phyloP scores from a whole-genome alignment of 2,797 vertebrate genomes.

The Rousettus madagascariensis region DNA sequence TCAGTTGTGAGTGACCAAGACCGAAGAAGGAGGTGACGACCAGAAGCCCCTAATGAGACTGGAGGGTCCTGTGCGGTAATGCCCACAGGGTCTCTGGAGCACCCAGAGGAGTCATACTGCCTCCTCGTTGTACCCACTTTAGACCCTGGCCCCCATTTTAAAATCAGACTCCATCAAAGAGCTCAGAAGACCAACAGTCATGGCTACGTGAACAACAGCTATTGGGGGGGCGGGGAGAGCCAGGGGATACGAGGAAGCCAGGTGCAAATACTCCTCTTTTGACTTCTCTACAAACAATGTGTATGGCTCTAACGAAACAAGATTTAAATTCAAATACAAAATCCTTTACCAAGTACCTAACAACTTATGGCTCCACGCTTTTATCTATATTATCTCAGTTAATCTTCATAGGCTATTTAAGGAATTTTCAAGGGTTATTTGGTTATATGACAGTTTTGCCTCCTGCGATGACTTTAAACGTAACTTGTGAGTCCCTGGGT shows the following conservation, averaged over 20 bases:
- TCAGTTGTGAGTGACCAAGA: neutral
- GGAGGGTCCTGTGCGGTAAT: rapidly evolving
- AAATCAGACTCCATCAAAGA: neutral
- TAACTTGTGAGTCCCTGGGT: neutral
- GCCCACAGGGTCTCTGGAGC: neutral
- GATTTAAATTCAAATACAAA: neutral
- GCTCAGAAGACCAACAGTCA: neutral
- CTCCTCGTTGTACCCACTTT: neutral
- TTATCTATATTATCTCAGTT: neutral
- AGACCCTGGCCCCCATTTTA: neutral
- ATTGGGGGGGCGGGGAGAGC: rapidly evolving
- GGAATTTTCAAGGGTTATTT: neutral
- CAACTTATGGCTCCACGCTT: rapidly evolving
- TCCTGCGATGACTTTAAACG: neutral
- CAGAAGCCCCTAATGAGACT: neutral
- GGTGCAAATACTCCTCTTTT: neutral
- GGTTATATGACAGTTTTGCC: neutral
- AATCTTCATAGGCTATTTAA: neutral
- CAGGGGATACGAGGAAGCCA: neutral
- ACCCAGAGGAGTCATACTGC: too few relatives aligned
- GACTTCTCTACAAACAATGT: neutral
- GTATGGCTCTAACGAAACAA: neutral
- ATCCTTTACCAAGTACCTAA: neutral
- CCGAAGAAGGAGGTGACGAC: neutral
- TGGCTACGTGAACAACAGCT: neutral